A percentile compares a stretch with the other conserved stretches of the same genome.
Conservation (phyloP, 2,888 invertebrate species). For the Fragum whitleyi region DNA sequence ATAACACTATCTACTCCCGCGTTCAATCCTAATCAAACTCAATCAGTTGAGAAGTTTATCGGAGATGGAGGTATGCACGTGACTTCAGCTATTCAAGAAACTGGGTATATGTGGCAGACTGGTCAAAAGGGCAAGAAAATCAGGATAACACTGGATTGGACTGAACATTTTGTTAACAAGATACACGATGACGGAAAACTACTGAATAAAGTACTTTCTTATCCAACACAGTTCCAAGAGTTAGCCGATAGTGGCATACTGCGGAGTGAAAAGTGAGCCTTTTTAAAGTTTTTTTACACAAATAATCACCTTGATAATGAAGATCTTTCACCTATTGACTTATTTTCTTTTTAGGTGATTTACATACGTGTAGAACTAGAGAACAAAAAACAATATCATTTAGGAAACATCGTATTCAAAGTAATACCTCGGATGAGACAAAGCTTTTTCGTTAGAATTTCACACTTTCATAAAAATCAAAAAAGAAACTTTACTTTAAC, state of each 20-base stretch:
- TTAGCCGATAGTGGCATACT: conserved; percentile 40
- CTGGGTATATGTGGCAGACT: conserved; percentile 43
- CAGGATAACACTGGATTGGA: conserved; percentile 55
- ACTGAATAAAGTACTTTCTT: conserved; percentile 59
- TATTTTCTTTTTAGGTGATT: no score
- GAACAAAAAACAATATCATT: no score
- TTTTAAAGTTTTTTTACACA: no score
- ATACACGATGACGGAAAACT: conserved; percentile 55
- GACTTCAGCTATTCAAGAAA: conserved; percentile 52
- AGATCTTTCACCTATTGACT: no score
- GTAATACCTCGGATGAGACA: no score
- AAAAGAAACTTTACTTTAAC: no score
- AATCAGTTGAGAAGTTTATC: not conserved
- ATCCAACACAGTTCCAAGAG: conserved; percentile 57
- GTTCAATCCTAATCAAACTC: not conserved
- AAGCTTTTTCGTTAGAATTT: no score
- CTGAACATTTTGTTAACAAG: conserved; percentile 65
- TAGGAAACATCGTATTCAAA: no score
- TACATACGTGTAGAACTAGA: no score
- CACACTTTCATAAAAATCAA: no score
- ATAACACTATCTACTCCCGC: conserved; percentile 55
- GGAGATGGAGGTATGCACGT: conserved; percentile 48
- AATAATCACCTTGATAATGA: no score
- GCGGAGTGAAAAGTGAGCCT: conserved; percentile 43
- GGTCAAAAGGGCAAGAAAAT: not conserved